Evolutionary conservation across 1,140 invertebrate species (phyloP).

Genomic region (Hycleus phaleratus): DNA sequence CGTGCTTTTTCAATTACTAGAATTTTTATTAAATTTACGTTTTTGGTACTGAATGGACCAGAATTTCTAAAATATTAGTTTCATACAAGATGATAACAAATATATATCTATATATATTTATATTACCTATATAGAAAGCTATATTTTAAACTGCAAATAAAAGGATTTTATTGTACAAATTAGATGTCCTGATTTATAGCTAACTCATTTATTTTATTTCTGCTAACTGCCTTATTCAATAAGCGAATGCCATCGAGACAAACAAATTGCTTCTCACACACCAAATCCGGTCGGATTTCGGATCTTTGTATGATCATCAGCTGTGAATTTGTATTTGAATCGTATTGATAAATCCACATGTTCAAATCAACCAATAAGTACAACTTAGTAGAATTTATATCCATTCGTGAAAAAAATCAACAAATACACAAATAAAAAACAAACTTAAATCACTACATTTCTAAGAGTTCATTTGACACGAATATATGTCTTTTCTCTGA

Average conservation of each 20-base stretch:
- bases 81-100: slow-evolving; percentile 6
- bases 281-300: no score
- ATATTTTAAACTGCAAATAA: slow-evolving; percentile 15
- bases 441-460: slow-evolving; percentile 9
- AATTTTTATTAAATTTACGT: slow-evolving; percentile 10
- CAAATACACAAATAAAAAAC: no score
- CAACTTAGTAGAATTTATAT: no score
- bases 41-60: slow-evolving; percentile 5
- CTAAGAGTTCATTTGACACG: slow-evolving; percentile 23
- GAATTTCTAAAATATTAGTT: slow-evolving; percentile 14
- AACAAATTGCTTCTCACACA: not conserved
- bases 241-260: not conserved
- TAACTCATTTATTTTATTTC: slow-evolving; percentile 5
- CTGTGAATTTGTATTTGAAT: no score
- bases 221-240: not conserved
- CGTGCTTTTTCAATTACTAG: slow-evolving; percentile 16
- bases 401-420: no score
- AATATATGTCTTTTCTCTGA: slow-evolving; percentile 6
- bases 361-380: no score
- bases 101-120: not conserved
- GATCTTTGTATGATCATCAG: no score
- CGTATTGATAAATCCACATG: no score
- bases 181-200: slow-evolving; percentile 11
- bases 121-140: slow-evolving; percentile 4
- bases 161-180: slow-evolving; percentile 14